Evolutionary conservation across 2,113 vertebrate species (phyloP).

Genomic region (Mormyrus iriodes): DNA sequence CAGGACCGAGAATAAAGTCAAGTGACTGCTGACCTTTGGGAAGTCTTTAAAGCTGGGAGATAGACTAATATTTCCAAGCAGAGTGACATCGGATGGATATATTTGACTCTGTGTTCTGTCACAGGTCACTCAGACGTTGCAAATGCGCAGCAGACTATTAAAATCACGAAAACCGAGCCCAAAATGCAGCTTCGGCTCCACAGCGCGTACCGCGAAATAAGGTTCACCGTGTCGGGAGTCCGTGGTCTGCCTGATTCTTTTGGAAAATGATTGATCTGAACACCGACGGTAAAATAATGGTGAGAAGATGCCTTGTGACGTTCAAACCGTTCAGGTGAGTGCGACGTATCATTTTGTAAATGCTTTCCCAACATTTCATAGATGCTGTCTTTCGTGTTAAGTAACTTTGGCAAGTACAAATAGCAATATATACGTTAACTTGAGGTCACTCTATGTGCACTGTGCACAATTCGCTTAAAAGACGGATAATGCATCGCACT

Average conservation of each 20-base stretch:
- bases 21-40: background rate
- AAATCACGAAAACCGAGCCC: background rate
- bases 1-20: background rate
- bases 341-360: background rate
- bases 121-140: background rate
- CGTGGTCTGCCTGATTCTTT: slow-evolving; percentile 25
- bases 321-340: slow-evolving; percentile 96
- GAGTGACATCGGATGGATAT: slow-evolving; percentile 17
- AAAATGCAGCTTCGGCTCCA: background rate
- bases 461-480: background rate
- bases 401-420: background rate
- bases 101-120: background rate
- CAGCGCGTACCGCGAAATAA: slow-evolving; percentile 24
- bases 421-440: background rate
- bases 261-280: slow-evolving; percentile 65
- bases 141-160: slow-evolving; percentile 4
- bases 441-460: background rate
- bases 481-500: background rate
- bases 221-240: slow-evolving; percentile 33
- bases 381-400: background rate
- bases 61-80: background rate
- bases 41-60: background rate
- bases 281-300: slow-evolving; percentile 83
- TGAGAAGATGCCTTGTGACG: slow-evolving; percentile 92
- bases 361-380: background rate